phyloP scores from a whole-genome alignment of 2,888 invertebrate genomes.

The Tolmerus cingulatus region DNA sequence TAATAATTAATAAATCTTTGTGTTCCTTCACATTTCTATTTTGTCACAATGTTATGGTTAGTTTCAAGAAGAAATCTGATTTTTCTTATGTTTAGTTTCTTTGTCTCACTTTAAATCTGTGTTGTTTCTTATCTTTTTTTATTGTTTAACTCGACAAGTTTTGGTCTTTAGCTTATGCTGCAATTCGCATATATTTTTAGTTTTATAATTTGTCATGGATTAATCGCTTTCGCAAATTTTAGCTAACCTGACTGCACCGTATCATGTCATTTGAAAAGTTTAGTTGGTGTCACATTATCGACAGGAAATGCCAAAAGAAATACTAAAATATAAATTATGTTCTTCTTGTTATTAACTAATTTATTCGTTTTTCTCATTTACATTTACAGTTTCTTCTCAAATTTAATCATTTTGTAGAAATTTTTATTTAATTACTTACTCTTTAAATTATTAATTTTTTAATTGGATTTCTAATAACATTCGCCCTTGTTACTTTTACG shows the following conservation, averaged over 20 bases:
- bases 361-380: constrained; percentile 39
- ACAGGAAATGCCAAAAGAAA: not conserved
- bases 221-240: not conserved
- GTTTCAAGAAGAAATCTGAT: constrained; percentile 18
- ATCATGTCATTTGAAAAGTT: not conserved
- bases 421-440: constrained; percentile 36
- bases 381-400: constrained; percentile 37
- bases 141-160: not conserved
- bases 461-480: constrained; percentile 38
- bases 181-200: not conserved
- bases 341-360: constrained; percentile 25
- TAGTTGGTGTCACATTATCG: not conserved
- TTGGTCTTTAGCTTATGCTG: not conserved
- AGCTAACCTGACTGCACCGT: not conserved
- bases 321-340: not conserved
- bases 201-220: not conserved
- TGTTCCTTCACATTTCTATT: constrained; percentile 30
- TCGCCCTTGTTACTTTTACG: constrained; percentile 33
- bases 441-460: constrained; percentile 38
- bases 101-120: not conserved
- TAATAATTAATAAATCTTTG: constrained; percentile 29
- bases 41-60: constrained; percentile 28
- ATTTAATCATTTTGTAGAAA: constrained; percentile 39
- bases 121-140: constrained; percentile 3
- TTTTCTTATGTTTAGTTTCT: constrained; percentile 6